Evolutionary conservation across 2,113 vertebrate species (phyloP).

Genomic region (Cariama cristata): DNA sequence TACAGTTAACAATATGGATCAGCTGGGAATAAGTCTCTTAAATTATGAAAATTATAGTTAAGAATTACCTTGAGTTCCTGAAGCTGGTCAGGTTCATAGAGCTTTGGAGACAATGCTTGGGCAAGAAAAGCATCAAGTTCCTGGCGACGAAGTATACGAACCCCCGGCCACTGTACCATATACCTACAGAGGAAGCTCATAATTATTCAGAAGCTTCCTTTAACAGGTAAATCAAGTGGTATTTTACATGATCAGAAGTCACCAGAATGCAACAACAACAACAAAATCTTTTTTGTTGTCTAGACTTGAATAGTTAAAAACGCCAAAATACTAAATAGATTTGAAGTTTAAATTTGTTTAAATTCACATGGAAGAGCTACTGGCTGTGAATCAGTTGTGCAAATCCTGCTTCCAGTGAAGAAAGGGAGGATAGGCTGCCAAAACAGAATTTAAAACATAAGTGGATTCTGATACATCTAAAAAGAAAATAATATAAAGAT

Average conservation of each 20-base stretch:
- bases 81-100: constrained; percentile 96
- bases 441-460: background rate
- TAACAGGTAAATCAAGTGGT: background rate
- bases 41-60: background rate
- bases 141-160: constrained; percentile 93
- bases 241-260: background rate
- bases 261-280: background rate
- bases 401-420: background rate
- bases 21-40: background rate
- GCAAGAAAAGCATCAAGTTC: constrained; percentile 97
- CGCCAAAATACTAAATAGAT: background rate
- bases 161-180: constrained; percentile 97
- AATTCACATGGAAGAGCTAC: background rate
- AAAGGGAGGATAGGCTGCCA: background rate
- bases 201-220: background rate
- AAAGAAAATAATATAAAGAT: background rate
- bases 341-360: background rate
- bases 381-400: background rate
- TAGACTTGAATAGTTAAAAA: background rate
- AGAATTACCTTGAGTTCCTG: constrained; percentile 95
- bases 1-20: background rate
- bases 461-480: background rate
- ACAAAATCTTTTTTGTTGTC: background rate
- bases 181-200: constrained; percentile 76
- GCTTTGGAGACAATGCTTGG: constrained; percentile 95